Conservation (phyloP, 2,888 invertebrate species). For the Elysia crispata region DNA sequence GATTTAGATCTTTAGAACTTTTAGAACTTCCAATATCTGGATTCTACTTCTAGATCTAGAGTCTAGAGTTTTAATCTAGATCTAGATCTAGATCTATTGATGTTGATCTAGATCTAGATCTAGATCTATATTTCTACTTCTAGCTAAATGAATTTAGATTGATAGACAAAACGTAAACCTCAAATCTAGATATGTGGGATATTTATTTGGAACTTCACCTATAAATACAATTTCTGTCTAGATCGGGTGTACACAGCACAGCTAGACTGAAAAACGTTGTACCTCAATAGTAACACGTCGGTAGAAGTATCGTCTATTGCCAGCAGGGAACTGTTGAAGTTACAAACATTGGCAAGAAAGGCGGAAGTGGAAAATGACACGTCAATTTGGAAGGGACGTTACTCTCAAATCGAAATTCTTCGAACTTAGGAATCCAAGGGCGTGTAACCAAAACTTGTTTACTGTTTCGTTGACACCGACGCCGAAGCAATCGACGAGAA, state of each 20-base stretch:
- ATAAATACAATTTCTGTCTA: too few relatives aligned
- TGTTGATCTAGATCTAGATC: background rate
- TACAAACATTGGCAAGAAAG: background rate
- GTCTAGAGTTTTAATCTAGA: background rate
- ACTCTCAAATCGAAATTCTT: constrained; percentile 13
- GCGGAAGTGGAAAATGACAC: constrained; percentile 34
- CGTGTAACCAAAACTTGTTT: constrained; percentile 45
- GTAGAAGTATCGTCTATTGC: too few relatives aligned
- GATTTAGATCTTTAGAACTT: too few relatives aligned
- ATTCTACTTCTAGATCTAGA: background rate
- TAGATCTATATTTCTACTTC: constrained; percentile 2
- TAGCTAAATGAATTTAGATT: too few relatives aligned
- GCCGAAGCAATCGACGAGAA: constrained; percentile 38
- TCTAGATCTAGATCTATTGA: background rate
- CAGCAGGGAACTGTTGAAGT: too few relatives aligned
- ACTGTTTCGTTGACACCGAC: constrained; percentile 51
- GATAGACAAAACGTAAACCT: background rate
- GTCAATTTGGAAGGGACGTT: constrained; percentile 28
- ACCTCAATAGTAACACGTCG: too few relatives aligned
- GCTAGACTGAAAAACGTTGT: too few relatives aligned
- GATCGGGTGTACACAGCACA: too few relatives aligned
- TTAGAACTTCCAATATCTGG: background rate
- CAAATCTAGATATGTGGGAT: background rate
- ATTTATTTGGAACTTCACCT: background rate
- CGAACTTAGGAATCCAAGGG: background rate